These are phyloP conservation scores for Dasyurus viverrinus DNA, from an alignment of 2,113 vertebrate genomes.

Conservation along the genomic window DNA sequence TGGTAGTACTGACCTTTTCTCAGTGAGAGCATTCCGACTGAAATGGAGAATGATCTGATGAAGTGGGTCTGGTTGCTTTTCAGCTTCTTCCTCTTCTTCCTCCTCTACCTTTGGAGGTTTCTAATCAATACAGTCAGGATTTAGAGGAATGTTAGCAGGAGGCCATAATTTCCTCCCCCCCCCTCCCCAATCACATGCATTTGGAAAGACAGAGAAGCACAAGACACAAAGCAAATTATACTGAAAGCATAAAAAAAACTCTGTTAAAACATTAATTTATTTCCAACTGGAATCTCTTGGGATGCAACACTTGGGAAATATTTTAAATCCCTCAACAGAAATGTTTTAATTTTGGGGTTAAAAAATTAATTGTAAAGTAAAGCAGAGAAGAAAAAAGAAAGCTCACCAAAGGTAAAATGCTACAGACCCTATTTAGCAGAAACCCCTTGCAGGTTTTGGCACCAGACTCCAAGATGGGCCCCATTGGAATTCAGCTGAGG, in stretches of 20 bases:
- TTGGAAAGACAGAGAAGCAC: constrained; percentile 45
- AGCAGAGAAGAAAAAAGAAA: constrained; percentile 20
- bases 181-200: constrained; percentile 22
- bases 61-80: constrained; percentile 95
- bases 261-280: background rate
- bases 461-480: constrained; percentile 44
- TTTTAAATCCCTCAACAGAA: constrained; percentile 56
- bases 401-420: constrained; percentile 34
- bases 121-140: constrained; percentile 81
- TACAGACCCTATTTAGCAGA: constrained; percentile 64
- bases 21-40: constrained; percentile 95
- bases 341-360: constrained; percentile 50
- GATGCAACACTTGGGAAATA: constrained; percentile 37
- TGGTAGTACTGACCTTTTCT: constrained; percentile 89
- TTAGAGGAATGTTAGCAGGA: background rate
- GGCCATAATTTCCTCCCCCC: background rate
- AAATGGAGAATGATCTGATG: constrained; percentile 98
- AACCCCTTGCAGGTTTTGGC: constrained; percentile 64
- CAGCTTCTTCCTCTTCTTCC: constrained; percentile 92
- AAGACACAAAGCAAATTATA: constrained; percentile 41
- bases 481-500: background rate
- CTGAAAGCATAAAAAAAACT: constrained; percentile 48
- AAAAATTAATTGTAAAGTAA: constrained; percentile 60
- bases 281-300: constrained; percentile 36
- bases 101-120: constrained; percentile 91